phyloP scores from a whole-genome alignment of 2,797 vertebrate species.

The Ibycter americanus region DNA sequence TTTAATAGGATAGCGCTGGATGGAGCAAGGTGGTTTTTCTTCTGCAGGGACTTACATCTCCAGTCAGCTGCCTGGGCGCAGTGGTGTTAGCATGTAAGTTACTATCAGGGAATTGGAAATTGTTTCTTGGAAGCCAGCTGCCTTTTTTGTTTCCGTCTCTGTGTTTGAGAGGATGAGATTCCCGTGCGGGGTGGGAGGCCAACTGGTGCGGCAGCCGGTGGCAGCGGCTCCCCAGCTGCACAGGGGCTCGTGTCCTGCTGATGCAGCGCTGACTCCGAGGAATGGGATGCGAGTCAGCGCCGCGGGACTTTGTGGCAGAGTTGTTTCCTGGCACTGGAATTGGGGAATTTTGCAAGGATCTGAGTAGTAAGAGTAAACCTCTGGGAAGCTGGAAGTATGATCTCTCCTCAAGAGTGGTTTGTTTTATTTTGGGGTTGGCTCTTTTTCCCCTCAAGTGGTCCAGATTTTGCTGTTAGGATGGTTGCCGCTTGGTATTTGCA shows the following conservation, averaged over 20 bases:
- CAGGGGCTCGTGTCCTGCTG: not conserved
- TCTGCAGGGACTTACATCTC: not conserved
- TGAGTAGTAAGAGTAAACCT: not conserved
- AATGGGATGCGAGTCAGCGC: not conserved
- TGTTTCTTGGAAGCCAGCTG: conserved; percentile 36
- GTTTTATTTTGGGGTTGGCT: not conserved
- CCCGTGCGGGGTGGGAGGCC: not conserved
- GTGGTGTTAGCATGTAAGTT: not conserved
- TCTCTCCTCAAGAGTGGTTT: not conserved
- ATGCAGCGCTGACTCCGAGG: not conserved
- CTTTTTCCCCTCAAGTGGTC: not conserved
- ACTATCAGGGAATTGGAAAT: not conserved
- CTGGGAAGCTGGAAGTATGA: not conserved
- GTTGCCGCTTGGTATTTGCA: not conserved
- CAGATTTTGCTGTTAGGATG: not conserved
- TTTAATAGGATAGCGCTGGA: not conserved
- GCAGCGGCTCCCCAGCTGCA: not conserved
- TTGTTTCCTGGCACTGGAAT: not conserved
- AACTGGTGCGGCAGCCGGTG: not conserved
- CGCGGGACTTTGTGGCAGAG: not conserved
- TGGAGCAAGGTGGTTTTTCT: not conserved
- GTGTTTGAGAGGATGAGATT: conserved; percentile 4
- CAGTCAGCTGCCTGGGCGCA: not conserved
- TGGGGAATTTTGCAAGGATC: not conserved
- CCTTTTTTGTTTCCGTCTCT: conserved; percentile 40